A percentile compares a stretch with the other conserved stretches of the same genome.
phyloP scores from a whole-genome alignment of 2,888 invertebrate genomes.

The Apodemia duryi region DNA sequence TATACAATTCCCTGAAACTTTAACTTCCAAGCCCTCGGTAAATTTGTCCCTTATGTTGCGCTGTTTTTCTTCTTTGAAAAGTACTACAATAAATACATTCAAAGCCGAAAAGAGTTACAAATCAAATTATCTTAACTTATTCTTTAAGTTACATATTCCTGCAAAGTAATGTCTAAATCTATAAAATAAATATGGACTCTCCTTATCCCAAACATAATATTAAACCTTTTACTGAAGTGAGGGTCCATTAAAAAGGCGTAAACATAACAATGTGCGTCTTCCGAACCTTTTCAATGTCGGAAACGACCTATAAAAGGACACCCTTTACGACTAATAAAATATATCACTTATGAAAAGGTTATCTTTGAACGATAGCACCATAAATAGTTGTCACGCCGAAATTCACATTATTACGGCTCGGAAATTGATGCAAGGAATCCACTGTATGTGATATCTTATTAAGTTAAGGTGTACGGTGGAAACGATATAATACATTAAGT shows the following conservation, averaged over 20 bases:
- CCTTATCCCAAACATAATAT: background rate
- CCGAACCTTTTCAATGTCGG: conserved; percentile 5
- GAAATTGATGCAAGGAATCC: too few species aligned
- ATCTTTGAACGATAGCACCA: background rate
- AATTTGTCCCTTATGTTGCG: too few species aligned
- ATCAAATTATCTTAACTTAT: too few species aligned
- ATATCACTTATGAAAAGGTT: conserved; percentile 7
- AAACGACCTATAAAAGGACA: background rate
- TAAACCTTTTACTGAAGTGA: background rate
- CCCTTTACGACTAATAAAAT: conserved; percentile 12
- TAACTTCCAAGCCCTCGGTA: too few species aligned
- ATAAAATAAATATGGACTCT: background rate
- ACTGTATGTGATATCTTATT: background rate
- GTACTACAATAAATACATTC: too few species aligned
- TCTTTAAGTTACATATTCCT: too few species aligned
- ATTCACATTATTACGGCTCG: background rate
- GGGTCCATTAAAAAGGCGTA: conserved; percentile 1
- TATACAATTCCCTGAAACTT: too few species aligned
- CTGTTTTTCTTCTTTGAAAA: too few species aligned
- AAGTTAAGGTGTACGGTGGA: too few species aligned
- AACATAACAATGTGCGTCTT: conserved; percentile 9
- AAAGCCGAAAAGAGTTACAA: too few species aligned
- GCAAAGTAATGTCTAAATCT: too few species aligned
- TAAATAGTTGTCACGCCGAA: background rate
- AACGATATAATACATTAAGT: too few species aligned